Evolutionary conservation across 2,113 vertebrate genomes (phyloP), one percentile per base, ranked within the genome.

Genomic region (Seriola quinqueradiata): DNA sequence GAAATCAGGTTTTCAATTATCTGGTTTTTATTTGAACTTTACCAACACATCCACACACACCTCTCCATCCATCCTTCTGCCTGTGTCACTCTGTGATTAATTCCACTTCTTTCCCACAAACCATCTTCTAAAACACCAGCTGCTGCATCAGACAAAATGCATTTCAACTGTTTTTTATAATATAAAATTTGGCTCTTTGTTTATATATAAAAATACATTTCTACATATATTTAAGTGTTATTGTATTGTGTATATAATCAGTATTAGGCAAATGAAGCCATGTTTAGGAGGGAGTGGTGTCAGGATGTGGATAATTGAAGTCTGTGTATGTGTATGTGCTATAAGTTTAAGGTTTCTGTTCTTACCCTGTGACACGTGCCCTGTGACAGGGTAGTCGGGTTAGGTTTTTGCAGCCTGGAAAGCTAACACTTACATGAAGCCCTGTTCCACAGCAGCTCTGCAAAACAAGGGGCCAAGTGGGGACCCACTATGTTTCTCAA

Each of bases 161-260:
- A 91, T 94, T 91, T 93, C 89, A 92, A 70, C 60, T 79, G 52
- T 42, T 42, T 42, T 42, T 79, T 83, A 65, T 82, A 63, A 72
- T 81, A 77, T 90, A 65, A 77, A 84, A 86, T 77, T 67, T 76
- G 85, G 83, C 85, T 80, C 50, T 88, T 83, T 90, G 85, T 94
- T 89, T 88, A 91, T 90, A 85, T 93, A 92, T 93, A 90, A 90
- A 93, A 86, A 84, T 92, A 92, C 93, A 92, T 94, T 92, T 94
- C 83, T 92, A 83, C 79, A 85, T 83, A 89, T 87, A 88, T 88
- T 85, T 92, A 93, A 96, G 95, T 95, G 93, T 96, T 96, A 92
- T 94, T 95, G 90, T 95, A 89, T 96, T 94, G 89, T 95, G 93
- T 95, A 95, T 92, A 95, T 94, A 96, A 93, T 91, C 96, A 96